Percentiles rank a stretch among this genome's conserved stretches.
Conservation (phyloP, 2,113 vertebrate genomes). For the Bubo bubo region DNA sequence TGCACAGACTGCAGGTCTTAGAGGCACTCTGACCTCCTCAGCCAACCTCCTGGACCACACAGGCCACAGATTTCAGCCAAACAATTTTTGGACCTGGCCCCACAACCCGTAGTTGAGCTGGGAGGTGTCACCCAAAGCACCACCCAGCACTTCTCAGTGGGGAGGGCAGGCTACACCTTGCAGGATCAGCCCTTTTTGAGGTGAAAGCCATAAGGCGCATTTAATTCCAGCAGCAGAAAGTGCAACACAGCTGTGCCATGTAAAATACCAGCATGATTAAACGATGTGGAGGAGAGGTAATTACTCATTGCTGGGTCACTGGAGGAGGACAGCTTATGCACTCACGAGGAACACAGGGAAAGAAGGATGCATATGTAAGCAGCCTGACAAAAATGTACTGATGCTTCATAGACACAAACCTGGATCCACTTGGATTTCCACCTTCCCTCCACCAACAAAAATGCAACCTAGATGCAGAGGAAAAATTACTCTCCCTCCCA, state of each 20-base stretch:
- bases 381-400: conserved; percentile 45
- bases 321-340: conserved; percentile 48
- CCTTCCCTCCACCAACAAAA: neutral
- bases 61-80: neutral
- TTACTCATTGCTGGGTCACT: conserved; percentile 57
- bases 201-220: neutral
- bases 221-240: conserved; percentile 36
- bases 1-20: rapidly evolving
- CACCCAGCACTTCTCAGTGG: neutral
- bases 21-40: neutral
- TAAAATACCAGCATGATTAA: conserved; percentile 60
- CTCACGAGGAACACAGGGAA: conserved; percentile 12
- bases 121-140: neutral
- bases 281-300: conserved; percentile 55
- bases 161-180: neutral
- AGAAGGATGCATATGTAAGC: neutral
- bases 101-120: rapidly evolving
- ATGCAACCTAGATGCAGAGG: neutral
- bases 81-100: neutral
- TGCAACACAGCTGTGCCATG: conserved; percentile 51
- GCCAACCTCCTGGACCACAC: neutral
- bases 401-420: neutral
- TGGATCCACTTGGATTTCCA: neutral
- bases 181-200: neutral
- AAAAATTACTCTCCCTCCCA: neutral